A percentile compares a stretch with the other conserved stretches of the same genome.
Evolutionary conservation across 2,113 vertebrate species (phyloP).

Genomic region (Elephas maximus): DNA sequence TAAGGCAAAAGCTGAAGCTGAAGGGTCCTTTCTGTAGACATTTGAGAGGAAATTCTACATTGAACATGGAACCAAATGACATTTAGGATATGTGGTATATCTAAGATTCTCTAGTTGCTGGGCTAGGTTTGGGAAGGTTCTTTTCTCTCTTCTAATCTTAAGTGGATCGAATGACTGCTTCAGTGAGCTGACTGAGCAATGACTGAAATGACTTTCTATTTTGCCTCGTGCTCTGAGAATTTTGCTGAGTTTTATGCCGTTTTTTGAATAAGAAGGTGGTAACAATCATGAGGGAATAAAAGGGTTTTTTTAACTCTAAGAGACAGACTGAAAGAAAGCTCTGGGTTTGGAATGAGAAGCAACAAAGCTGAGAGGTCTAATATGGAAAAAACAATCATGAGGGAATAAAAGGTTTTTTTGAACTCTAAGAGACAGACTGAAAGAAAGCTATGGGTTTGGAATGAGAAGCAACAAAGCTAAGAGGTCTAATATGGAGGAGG

Average conservation of each 20-base stretch:
- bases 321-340: background rate
- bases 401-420: background rate
- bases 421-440: background rate
- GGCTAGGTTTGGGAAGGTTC: background rate
- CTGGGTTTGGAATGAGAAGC: background rate
- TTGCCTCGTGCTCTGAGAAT: background rate
- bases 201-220: background rate
- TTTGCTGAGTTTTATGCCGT: background rate
- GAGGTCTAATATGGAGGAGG: background rate
- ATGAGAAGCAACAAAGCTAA: background rate
- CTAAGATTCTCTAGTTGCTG: background rate
- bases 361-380: background rate
- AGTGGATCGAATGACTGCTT: background rate
- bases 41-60: background rate
- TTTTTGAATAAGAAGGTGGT: background rate
- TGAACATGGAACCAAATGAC: background rate
- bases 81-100: background rate
- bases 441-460: background rate
- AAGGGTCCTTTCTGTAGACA: background rate
- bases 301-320: background rate
- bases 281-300: background rate
- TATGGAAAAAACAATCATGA: background rate
- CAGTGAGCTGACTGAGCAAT: background rate
- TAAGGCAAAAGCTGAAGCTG: background rate
- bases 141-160: background rate